A percentile compares a stretch with the other conserved stretches of the same genome.
phyloP scores from a whole-genome alignment of 2,888 invertebrate genomes.

The Biston betularia region DNA sequence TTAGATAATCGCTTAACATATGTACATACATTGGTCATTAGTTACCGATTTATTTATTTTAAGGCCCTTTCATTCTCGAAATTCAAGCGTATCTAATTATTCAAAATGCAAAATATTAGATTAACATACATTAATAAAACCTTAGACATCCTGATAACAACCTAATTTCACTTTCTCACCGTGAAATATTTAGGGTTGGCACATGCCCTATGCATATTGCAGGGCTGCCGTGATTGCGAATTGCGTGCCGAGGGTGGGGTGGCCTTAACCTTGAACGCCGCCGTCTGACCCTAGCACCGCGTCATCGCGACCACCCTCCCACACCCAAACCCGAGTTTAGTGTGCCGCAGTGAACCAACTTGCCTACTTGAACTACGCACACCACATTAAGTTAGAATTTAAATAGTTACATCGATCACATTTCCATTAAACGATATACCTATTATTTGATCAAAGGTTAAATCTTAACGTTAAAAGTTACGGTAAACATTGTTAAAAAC shows the following conservation, averaged over 20 bases:
- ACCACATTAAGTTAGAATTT: neutral
- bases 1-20: no score
- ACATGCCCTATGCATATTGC: constrained; percentile 43
- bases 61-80: neutral
- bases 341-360: constrained; percentile 36
- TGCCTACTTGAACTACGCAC: neutral
- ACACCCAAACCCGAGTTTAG: constrained; percentile 12
- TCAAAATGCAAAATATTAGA: constrained; percentile 1
- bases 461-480: no score
- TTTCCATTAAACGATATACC: no score
- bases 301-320: constrained; percentile 55
- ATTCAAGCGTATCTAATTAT: neutral
- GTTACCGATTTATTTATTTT: neutral
- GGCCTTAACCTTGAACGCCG: constrained; percentile 84
- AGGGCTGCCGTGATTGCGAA: constrained; percentile 47
- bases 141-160: constrained; percentile 26
- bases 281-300: constrained; percentile 73
- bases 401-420: no score
- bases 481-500: no score
- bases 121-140: neutral
- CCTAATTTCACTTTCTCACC: constrained; percentile 25
- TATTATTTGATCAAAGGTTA: no score
- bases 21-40: no score
- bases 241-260: constrained; percentile 58
- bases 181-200: constrained; percentile 22